Base-by-base conservation (phyloP, 1,140 invertebrate species). In the Drosophila cardini region DNA sequence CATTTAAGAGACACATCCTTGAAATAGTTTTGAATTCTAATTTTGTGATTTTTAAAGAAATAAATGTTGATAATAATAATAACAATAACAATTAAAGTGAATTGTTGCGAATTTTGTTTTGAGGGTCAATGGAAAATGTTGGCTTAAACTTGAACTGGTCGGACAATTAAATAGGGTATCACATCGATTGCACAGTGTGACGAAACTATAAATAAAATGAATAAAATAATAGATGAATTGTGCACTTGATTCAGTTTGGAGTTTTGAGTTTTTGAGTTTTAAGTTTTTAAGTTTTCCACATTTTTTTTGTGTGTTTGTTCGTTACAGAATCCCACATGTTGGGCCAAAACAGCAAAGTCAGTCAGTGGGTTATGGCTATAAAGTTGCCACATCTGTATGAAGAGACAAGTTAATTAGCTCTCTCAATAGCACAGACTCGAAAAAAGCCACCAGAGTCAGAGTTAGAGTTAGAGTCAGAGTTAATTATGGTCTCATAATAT, bases 281-380 rank as follows among this genome's bases (percentile, higher is more conserved):
- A 26, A 26, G 21, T 26, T 4, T 26, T 26, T 26, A 5, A 26
- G 21, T 26, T 26, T 26, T 26, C 21, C 21, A 26, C 21, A 4
- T 26, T 26, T 26, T 26, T 3, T 26, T 2, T 26, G 1, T 26
- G 4, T 26, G 21, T 26, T 2, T 26, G 1, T 26, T 26, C 2
- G 2, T 67, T 85, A 76, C 68, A 83, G 81, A 83, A 83, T 78
- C 80, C 78, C n/a, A 75, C 64, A 70, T 70, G 74, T 74, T 43
- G 62, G 71, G 55, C 52, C 21, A 26, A 26, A 26, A 56, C 69
- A 55, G 58, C 50, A 79, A 83, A 80, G 74, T 81, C 78, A 81
- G 81, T 85, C 78, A 85, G 61, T 85, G 81, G 81, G 81, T 85
- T 85, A 86, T 78, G 82, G 67, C 55, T 79, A 69, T 53, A 64